A percentile compares a stretch with the other conserved stretches of the same genome.
phyloP scores from a whole-genome alignment of 2,888 invertebrate species.

The Metallyticus violacea region DNA sequence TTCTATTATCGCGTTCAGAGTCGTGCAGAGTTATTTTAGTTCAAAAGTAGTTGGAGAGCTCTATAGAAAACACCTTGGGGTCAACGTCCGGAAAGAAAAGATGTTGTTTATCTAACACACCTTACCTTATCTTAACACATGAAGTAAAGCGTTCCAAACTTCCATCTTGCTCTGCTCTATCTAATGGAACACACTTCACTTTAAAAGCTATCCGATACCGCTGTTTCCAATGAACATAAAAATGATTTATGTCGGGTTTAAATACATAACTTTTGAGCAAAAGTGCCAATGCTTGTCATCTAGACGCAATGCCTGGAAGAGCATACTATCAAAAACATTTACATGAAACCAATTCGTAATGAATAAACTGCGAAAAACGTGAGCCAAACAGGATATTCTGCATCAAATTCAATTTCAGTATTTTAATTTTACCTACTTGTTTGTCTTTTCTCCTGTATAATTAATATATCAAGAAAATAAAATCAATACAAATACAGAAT shows the following conservation, averaged over 20 bases:
- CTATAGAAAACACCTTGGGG: background rate
- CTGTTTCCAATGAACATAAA: slow-evolving; percentile 2
- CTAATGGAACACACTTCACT: slow-evolving; percentile 2
- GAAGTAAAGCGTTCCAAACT: background rate
- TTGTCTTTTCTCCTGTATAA: too few relatives aligned
- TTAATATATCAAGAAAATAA: too few relatives aligned
- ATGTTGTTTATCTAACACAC: background rate
- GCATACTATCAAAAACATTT: background rate
- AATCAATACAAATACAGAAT: too few relatives aligned
- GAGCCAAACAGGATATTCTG: too few relatives aligned
- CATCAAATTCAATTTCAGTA: too few relatives aligned
- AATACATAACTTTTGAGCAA: background rate
- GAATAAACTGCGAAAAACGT: background rate
- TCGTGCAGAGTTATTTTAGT: background rate
- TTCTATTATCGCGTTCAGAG: background rate
- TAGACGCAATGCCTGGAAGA: background rate
- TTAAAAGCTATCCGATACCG: background rate
- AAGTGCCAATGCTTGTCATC: background rate
- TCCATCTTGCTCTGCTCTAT: background rate
- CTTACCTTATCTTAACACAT: background rate
- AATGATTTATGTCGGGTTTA: background rate
- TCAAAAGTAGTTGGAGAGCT: background rate
- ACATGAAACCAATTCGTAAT: background rate
- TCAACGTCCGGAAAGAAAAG: background rate
- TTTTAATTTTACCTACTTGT: too few relatives aligned